Base-by-base conservation (phyloP, 2,888 invertebrate genomes). In the Ormyrus thymus region DNA sequence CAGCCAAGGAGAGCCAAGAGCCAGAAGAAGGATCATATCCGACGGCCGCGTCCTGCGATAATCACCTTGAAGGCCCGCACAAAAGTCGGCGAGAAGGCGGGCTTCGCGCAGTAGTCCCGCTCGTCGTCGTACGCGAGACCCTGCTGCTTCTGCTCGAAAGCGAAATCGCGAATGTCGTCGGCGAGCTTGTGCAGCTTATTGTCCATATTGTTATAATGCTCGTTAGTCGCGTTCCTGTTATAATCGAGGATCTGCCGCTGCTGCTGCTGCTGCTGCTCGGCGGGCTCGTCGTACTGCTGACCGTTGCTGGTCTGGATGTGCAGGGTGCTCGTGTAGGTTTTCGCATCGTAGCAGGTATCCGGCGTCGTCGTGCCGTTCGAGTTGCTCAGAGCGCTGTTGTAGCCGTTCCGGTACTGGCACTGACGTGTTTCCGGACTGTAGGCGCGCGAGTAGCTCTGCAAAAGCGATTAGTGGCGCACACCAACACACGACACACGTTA, bases 301-400 rank as follows among this genome's bases (percentile, higher is more conserved):
- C 45, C 51, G 29, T 50, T 51, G 75, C 15, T 85, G 55, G 90
- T 88, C 81, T 87, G 87, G 79, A 90, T 89, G 83, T 88, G 90
- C 81, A 90, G 85, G 45, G 89, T 90, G 81, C 89, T 90, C 82
- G 88, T 90, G 84, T 86, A 90, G n/a, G 87, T 89, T 86, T 87
- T 89, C 65, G 86, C 83, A 61, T 86, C 84, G 66, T 79, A 75
- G 50, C 46, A 50, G 55, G 46, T 68, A 10, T 50, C 79, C 81
- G 68, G 29, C 74, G 66, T 51, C 59, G 59, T 66, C 75, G 82
- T 65, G 10, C 7, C 53, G 61, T 15, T 45, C 51, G 68, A 81
- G 72, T 72, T 81, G 79, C 62, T 29, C 29, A 29, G 29, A 68
- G 76, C 69, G 65, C 65, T 68, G 53, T 79, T 64, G 64, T 56